Base-by-base conservation (phyloP, 2,888 invertebrate genomes). In the Campoplex capitator region DNA sequence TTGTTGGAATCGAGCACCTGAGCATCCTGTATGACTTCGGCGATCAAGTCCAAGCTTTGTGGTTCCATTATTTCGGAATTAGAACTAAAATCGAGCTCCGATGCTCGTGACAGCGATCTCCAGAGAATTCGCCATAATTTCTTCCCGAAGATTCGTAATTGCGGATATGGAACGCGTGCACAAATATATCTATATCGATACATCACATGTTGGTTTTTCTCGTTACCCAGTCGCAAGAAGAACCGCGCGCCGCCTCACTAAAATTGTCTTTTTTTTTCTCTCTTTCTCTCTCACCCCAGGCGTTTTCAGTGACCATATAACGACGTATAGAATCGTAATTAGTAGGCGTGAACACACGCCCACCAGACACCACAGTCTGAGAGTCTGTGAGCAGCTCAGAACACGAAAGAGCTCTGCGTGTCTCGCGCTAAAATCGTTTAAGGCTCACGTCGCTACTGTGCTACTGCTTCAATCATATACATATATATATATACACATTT, bases 261-360 rank as follows among this genome's bases (percentile, higher is more conserved):
- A 77, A 76, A 73, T 70, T 79, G 45, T 82, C 73, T 23, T 23
- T 23, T 23, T 23, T 23, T 85, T 48, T 83, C 51, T 83, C 70
- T 78, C 73, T 58, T 11, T 77, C 77, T 67, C 42, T 42, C 62
- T 35, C 67, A 23, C 48, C 16, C 75, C 77, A 83, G 81, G 51
- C 75, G 83, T 75, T 88, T 82, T 84, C 84, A 82, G 78, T 85
- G 84, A 85, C 86, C 89, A 88, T 92, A 92, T 92, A 92, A 93
- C 92, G 91, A 93, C 93, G 91, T 93, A 92, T 91, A 92, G 92
- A 93, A 93, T 92, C 90, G 92, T 94, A 94, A 94, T 94, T 94
- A 94, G 94, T 93, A 94, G 94, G 94, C 94, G 94, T 94, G 91
- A 92, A 91, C 89, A 85, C 84, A 93, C 93, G 94, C 94, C 94